Evolutionary conservation across 2,888 invertebrate species (phyloP).

Genomic region (Sepiola atlantica): DNA sequence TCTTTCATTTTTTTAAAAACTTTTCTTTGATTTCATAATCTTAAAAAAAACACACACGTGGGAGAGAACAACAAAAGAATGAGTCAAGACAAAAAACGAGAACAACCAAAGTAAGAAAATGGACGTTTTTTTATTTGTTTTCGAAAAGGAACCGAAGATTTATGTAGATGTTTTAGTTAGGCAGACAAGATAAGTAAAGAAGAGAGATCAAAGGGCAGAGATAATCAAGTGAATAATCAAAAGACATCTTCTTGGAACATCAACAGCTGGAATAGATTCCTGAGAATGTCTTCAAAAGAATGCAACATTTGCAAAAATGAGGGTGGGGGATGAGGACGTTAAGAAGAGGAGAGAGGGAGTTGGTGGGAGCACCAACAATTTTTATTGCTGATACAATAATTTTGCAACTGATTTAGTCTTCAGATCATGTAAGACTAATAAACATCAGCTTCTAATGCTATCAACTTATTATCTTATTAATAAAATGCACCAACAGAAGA

Average conservation of each 20-base stretch:
- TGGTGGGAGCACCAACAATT: not conserved
- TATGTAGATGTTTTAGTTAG: not conserved
- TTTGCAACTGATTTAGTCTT: not conserved
- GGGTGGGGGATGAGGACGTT: not conserved
- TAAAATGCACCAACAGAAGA: not conserved
- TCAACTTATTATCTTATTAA: not conserved
- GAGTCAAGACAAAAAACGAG: not conserved
- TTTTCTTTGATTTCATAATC: not conserved
- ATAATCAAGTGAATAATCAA: slow-evolving; percentile 32
- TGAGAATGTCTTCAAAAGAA: not conserved
- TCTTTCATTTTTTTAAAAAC: not conserved
- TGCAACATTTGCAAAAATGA: not conserved
- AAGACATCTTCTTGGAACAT: slow-evolving; percentile 32
- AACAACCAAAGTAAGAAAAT: not conserved
- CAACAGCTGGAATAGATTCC: slow-evolving; percentile 32
- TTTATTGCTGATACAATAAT: not conserved
- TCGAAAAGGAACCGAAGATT: not conserved
- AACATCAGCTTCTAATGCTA: not conserved
- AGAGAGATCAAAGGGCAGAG: not conserved
- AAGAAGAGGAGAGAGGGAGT: not conserved
- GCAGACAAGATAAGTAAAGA: slow-evolving; percentile 6
- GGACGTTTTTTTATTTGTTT: not conserved
- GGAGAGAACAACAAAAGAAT: not conserved
- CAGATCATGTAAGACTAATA: not conserved
- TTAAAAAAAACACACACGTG: not conserved